A percentile compares a stretch with the other conserved stretches of the same genome.
phyloP scores from a whole-genome alignment of 2,797 vertebrate species.

The Stomatorhinus walkeri region DNA sequence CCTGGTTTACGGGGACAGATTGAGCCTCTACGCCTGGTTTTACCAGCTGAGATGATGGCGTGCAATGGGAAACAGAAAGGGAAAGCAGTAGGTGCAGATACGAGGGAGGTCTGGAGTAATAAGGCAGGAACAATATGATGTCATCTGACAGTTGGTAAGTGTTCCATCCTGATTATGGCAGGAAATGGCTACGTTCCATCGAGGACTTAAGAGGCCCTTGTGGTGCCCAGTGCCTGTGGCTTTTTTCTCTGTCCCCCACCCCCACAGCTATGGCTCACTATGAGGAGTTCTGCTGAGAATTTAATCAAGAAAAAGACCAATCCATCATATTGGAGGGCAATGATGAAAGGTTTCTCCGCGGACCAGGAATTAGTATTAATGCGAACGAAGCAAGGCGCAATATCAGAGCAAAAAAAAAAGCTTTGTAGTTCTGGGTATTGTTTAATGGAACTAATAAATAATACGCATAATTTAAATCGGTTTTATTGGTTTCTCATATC shows the following conservation, averaged over 20 bases:
- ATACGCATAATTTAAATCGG: background rate
- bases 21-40: background rate
- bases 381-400: background rate
- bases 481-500: background rate
- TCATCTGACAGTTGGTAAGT: constrained; percentile 26
- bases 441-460: background rate
- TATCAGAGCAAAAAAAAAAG: background rate
- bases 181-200: constrained; percentile 27
- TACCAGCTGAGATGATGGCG: background rate
- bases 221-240: constrained; percentile 8
- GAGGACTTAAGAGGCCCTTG: constrained; percentile 18
- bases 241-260: background rate
- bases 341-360: background rate
- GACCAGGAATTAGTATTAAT: background rate
- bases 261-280: background rate
- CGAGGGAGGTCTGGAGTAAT: background rate
- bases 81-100: background rate
- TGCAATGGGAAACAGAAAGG: background rate
- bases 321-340: constrained; percentile 3
- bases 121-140: constrained; percentile 23
- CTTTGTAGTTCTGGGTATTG: background rate
- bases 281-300: constrained; percentile 16
- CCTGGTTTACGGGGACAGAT: background rate
- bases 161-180: constrained; percentile 24
- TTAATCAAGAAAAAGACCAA: constrained; percentile 18